Evolutionary conservation across 2,113 vertebrate genomes (phyloP).

Genomic region (Malurus alboscapulatus): DNA sequence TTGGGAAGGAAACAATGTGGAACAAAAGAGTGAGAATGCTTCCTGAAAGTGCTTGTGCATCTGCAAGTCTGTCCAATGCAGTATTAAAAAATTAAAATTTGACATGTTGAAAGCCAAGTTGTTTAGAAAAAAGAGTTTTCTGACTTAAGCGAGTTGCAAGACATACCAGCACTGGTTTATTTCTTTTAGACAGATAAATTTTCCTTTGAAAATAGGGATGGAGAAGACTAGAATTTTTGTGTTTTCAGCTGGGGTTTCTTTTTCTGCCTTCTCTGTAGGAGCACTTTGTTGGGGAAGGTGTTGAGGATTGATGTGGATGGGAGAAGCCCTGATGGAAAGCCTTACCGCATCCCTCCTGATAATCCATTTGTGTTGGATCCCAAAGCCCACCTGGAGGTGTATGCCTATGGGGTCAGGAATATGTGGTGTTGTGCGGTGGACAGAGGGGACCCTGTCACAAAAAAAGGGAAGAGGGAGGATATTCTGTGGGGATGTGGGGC

Average conservation of each 20-base stretch:
- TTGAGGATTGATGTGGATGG: slow-evolving; percentile 81
- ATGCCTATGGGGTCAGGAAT: slow-evolving; percentile 83
- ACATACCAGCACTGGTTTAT: background rate
- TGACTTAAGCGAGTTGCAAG: background rate
- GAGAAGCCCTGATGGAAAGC: slow-evolving; percentile 37
- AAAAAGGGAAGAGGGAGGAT: slow-evolving; percentile 77
- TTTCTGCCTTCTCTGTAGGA: slow-evolving; percentile 67
- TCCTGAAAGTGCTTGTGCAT: background rate
- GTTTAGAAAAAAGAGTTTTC: background rate
- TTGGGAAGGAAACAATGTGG: background rate
- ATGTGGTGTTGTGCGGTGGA: slow-evolving; percentile 86
- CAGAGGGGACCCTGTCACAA: slow-evolving; percentile 73
- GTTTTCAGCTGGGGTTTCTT: background rate
- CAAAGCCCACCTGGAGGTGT: slow-evolving; percentile 75
- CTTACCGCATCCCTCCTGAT: slow-evolving; percentile 76
- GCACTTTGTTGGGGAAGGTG: slow-evolving; percentile 82
- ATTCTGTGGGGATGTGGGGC: slow-evolving; percentile 86
- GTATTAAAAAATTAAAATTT: background rate
- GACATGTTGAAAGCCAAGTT: background rate
- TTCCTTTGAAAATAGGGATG: background rate
- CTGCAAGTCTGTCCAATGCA: background rate
- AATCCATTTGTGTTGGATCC: slow-evolving; percentile 79
- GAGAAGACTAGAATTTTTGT: background rate
- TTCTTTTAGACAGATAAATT: background rate
- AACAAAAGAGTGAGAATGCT: background rate